A percentile compares a stretch with the other conserved stretches of the same genome.
phyloP scores from a whole-genome alignment of 2,797 vertebrate species.

The Peromyscus attwateri region DNA sequence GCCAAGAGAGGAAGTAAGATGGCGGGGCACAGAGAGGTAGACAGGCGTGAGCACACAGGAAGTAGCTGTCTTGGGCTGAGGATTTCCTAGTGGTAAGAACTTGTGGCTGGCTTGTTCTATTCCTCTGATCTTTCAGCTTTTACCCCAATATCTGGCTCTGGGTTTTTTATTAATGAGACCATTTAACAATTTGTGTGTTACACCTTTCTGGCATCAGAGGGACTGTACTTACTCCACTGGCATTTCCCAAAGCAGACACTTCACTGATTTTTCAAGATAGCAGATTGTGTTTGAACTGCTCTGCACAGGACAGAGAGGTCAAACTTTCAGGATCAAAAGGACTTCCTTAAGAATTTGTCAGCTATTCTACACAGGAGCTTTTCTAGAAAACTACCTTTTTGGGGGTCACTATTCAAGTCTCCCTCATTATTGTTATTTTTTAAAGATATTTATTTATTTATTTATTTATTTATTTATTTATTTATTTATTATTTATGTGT shows the following conservation, averaged over 20 bases:
- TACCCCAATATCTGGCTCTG: too few species aligned
- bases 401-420: not conserved
- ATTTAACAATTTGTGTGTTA: too few species aligned
- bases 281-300: slow-evolving; percentile 47
- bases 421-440: not conserved
- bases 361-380: not conserved
- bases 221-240: slow-evolving; percentile 76
- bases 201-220: slow-evolving; percentile 83
- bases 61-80: too few species aligned
- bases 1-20: too few species aligned
- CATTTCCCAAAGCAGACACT: slow-evolving; percentile 82
- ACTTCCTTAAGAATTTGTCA: not conserved
- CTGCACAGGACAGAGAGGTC: not conserved
- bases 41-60: too few species aligned
- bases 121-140: too few species aligned
- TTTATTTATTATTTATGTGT: not conserved
- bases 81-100: too few species aligned
- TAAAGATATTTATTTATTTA: too few species aligned
- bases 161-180: too few species aligned
- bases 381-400: not conserved
- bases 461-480: too few species aligned
- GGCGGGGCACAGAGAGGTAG: too few species aligned
- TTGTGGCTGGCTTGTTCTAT: too few species aligned
- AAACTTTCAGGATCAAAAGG: not conserved
- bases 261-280: slow-evolving; percentile 71